These are phyloP conservation scores for Apogon talboti DNA, from an alignment of 2,797 vertebrate species.

Conservation along the genomic window DNA sequence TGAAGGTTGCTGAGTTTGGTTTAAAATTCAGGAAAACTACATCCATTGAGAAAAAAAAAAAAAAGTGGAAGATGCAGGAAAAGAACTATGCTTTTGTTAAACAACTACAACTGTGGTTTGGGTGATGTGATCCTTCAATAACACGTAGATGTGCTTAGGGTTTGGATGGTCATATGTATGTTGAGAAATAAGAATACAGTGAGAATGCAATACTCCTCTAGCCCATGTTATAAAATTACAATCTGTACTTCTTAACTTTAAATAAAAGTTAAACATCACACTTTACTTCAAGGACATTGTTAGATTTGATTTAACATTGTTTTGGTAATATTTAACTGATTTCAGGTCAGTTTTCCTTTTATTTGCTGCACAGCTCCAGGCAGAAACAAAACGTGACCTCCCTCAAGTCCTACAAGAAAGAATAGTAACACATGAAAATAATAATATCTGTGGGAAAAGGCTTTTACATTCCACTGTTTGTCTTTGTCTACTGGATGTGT, in stretches of 20 bases:
- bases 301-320: constrained; percentile 5
- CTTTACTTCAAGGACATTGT: neutral
- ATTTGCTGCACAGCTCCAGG: constrained; percentile 39
- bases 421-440: constrained; percentile 62
- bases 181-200: constrained; percentile 7
- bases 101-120: constrained; percentile 4
- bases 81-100: neutral
- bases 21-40: neutral
- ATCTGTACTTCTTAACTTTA: constrained; percentile 22
- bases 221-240: neutral
- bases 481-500: constrained; percentile 63
- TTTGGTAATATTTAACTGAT: constrained; percentile 20
- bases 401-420: constrained; percentile 40
- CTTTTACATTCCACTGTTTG: constrained; percentile 71
- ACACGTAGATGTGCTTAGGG: neutral
- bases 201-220: neutral
- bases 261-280: constrained; percentile 18
- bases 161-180: neutral
- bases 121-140: constrained; percentile 27
- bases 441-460: constrained; percentile 47
- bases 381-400: constrained; percentile 51
- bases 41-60: neutral
- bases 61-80: neutral
- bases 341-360: constrained; percentile 50
- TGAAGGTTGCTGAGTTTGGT: neutral